Percentiles rank a stretch among this genome's conserved stretches.
Evolutionary conservation across 1,140 invertebrate genomes (phyloP).

Genomic region (Nasonia vitripennis): DNA sequence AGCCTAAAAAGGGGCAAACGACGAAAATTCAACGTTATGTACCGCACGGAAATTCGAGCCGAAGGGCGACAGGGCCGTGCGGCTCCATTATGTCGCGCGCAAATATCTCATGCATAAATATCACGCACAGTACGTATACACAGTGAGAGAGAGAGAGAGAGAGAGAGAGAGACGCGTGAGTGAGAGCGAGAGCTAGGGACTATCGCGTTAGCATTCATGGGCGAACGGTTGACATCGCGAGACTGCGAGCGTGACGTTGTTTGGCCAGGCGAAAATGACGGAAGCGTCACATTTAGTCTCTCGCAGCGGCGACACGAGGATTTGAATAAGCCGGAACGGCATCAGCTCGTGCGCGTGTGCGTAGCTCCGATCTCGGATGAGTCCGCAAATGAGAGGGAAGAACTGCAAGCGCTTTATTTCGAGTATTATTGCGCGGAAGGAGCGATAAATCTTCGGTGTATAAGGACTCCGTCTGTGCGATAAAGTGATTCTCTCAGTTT

Average conservation of each 20-base stretch:
- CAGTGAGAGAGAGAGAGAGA: no score
- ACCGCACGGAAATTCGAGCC: slow-evolving; percentile 13
- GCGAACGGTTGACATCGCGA: slow-evolving; percentile 35
- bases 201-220: slow-evolving; percentile 40
- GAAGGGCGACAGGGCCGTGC: not conserved
- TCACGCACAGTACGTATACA: not conserved
- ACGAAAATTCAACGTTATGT: not conserved
- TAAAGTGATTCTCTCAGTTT: slow-evolving; percentile 4
- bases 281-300: slow-evolving; percentile 15
- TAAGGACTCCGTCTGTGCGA: not conserved
- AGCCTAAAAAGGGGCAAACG: not conserved
- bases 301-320: not conserved
- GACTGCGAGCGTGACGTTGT: slow-evolving; percentile 30
- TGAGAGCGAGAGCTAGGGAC: not conserved
- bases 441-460: not conserved
- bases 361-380: not conserved
- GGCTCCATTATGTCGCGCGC: slow-evolving; percentile 7
- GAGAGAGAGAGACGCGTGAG: no score
- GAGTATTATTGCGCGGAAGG: not conserved
- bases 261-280: not conserved
- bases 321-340: slow-evolving; percentile 2
- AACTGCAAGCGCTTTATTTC: not conserved
- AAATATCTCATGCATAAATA: slow-evolving; percentile 50
- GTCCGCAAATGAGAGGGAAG: not conserved
- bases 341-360: not conserved